These are phyloP conservation scores for Sycon ciliatum DNA, from an alignment of 37 sponge, comb jelly and placozoan species.

Conservation along the genomic window DNA sequence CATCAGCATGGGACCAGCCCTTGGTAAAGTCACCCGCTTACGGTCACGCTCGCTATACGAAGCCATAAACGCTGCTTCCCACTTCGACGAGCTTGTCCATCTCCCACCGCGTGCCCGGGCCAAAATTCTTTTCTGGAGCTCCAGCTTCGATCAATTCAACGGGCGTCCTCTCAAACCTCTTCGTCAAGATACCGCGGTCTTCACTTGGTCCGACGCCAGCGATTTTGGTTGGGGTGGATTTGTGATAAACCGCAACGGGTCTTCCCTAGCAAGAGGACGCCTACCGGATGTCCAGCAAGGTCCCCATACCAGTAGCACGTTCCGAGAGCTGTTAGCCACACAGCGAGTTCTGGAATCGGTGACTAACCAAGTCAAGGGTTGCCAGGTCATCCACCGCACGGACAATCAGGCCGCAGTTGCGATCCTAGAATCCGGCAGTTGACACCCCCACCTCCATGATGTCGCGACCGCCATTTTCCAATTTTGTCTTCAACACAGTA, in stretches of 20 bases:
- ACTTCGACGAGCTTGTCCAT: neutral
- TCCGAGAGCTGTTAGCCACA: constrained; percentile 23
- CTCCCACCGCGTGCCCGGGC: neutral
- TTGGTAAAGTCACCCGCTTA: neutral
- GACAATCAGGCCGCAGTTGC: constrained; percentile 32
- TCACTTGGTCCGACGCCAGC: constrained; percentile 35
- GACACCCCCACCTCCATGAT: constrained; percentile 12
- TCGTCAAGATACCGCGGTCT: too few species aligned
- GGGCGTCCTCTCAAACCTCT: constrained; percentile 10
- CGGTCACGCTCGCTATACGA: constrained; percentile 1
- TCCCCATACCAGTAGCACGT: constrained; percentile 39
- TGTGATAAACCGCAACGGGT: neutral
- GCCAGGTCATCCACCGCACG: constrained; percentile 15
- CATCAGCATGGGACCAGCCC: constrained; percentile 13
- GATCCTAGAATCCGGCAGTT: constrained; percentile 17
- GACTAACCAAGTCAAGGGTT: neutral
- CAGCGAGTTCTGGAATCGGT: constrained; percentile 11
- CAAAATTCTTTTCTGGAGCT: neutral
- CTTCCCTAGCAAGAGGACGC: constrained; percentile 13
- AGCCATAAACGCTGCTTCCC: neutral
- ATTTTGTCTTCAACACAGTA: neutral
- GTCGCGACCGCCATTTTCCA: constrained; percentile 15
- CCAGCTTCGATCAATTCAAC: constrained; percentile 1
- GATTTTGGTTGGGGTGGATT: constrained; percentile 35
- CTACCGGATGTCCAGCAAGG: neutral